Conservation (phyloP, 2,888 invertebrate species). For the Octonoba sinensis region DNA sequence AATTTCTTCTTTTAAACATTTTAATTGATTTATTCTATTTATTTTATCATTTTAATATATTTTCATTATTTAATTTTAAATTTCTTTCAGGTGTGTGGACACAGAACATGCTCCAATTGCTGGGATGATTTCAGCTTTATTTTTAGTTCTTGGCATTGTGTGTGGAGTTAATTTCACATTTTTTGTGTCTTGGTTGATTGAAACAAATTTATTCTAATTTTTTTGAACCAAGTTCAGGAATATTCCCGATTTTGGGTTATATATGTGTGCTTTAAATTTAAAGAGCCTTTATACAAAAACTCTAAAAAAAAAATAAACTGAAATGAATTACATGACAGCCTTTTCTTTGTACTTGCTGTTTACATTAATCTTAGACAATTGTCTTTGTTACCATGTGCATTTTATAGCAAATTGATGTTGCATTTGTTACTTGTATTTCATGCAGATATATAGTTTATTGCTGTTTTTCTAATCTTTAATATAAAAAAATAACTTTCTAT, state of each 20-base stretch:
- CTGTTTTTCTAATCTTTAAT: constrained; percentile 34
- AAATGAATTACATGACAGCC: constrained; percentile 7
- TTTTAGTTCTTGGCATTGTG: constrained; percentile 89
- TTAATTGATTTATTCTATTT: too few species aligned
- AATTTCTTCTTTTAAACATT: too few species aligned
- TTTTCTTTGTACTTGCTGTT: constrained; percentile 27
- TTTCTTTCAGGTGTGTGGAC: constrained; percentile 80
- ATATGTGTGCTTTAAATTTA: constrained; percentile 23
- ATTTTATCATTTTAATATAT: neutral
- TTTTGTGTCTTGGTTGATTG: constrained; percentile 78
- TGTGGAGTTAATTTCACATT: constrained; percentile 84
- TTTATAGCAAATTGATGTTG: constrained; percentile 32
- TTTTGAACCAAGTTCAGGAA: neutral
- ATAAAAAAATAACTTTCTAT: constrained; percentile 13
- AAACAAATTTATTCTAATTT: constrained; percentile 61
- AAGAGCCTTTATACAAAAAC: constrained; percentile 24
- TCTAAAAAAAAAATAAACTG: constrained; percentile 15
- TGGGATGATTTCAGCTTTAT: constrained; percentile 96
- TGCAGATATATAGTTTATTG: constrained; percentile 47
- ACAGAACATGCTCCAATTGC: constrained; percentile 86
- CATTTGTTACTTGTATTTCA: constrained; percentile 47
- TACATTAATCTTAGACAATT: constrained; percentile 24
- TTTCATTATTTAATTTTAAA: neutral
- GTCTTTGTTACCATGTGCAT: constrained; percentile 41
- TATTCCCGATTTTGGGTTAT: constrained; percentile 13